Evolutionary conservation across 2,113 vertebrate genomes (phyloP), one percentile per base, ranked within the genome.

Genomic region (Polypterus bichir): DNA sequence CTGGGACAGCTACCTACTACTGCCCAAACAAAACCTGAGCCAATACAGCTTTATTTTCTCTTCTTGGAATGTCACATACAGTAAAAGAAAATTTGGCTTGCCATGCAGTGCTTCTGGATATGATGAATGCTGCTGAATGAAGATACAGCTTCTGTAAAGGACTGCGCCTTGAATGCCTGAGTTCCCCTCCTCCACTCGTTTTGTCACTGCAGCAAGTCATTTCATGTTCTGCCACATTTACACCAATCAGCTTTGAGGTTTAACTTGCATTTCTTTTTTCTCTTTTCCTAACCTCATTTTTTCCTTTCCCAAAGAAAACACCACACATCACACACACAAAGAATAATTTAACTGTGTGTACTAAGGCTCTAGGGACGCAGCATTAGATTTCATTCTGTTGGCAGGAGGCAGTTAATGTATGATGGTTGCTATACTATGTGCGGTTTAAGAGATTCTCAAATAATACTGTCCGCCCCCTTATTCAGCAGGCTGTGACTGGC

Each of bases 331-430:
- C 49, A 46, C 47, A 46, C 45, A 59, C 46, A 58, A 44, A 9
- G 56, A 58, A 58, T 58, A 52, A 52, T 54, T 64, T 48, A 56
- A 55, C 27, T 63, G 46, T 63, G 62, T 45, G 11, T 64, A 44
- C 59, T 49, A 44, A 58, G 44, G 48, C 9, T 57, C 47, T 51
- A 6, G 48, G 56, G 48, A 54, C 49, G 49, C 52, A 48, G 57
- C 44, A 7, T 47, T 46, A n/a, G n/a, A 49, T 5, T 59, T 49
- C 27, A 46, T 9, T 51, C 27, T 64, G 56, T n/a, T 54, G 45
- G 58, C 10, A 54, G 51, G 56, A 48, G 47, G 63, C 5, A 45
- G 49, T n/a, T 54, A 45, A 45, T 47, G 63, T 54, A 52, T 48
- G 27, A 49, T 7, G 11, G 45, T 44, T 64, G 58, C 51, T 47